A percentile compares a stretch with the other conserved stretches of the same genome.
These are phyloP conservation scores for Latrodectus elegans DNA, from an alignment of 2,888 invertebrate genomes.

Conservation along the genomic window DNA sequence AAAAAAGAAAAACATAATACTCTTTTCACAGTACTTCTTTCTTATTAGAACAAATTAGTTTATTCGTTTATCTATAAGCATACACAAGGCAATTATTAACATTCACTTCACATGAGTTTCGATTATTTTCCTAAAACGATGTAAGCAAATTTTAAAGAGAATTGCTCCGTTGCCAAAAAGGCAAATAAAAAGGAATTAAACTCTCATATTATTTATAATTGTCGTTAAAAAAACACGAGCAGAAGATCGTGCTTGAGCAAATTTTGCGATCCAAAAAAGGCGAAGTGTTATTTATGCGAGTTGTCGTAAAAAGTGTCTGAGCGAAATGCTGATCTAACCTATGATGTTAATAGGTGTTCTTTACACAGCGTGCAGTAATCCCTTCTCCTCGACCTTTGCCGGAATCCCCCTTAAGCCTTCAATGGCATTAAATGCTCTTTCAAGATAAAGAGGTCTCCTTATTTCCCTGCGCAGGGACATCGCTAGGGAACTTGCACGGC, in stretches of 20 bases:
- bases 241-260: neutral
- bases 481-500: slow-evolving; percentile 7
- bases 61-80: too few species aligned
- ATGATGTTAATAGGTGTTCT: slow-evolving; percentile 64
- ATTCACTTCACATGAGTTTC: too few species aligned
- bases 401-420: slow-evolving; percentile 54
- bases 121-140: neutral
- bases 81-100: too few species aligned
- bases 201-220: slow-evolving; percentile 30
- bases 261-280: neutral
- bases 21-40: too few species aligned
- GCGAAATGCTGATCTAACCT: slow-evolving; percentile 11
- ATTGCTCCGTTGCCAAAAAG: neutral
- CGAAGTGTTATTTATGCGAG: slow-evolving; percentile 35
- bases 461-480: slow-evolving; percentile 55
- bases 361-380: slow-evolving; percentile 51
- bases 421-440: slow-evolving; percentile 60
- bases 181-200: neutral
- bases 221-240: slow-evolving; percentile 28
- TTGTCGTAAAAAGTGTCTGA: slow-evolving; percentile 40
- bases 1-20: too few species aligned
- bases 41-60: too few species aligned
- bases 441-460: slow-evolving; percentile 52
- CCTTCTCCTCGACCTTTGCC: slow-evolving; percentile 33
- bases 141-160: neutral